Percentiles rank a stretch among this genome's conserved stretches.
Evolutionary conservation across 2,888 invertebrate species (phyloP).

Genomic region (Acanthosepion lycidas): DNA sequence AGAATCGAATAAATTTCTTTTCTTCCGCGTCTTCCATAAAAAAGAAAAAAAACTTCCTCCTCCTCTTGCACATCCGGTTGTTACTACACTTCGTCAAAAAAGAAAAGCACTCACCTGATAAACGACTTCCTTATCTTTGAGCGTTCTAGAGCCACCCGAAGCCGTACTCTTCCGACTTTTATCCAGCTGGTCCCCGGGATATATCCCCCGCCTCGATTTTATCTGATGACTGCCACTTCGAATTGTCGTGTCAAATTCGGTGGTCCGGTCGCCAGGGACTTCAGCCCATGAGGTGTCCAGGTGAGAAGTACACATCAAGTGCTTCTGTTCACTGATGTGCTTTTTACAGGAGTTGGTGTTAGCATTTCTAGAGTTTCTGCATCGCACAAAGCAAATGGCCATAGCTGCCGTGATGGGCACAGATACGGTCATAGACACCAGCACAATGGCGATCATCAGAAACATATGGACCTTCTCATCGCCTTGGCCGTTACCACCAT

Average conservation of each 20-base stretch:
- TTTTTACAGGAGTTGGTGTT: not conserved
- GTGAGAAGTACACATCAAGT: not conserved
- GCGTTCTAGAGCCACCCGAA: conserved; percentile 2
- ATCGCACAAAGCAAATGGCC: not conserved
- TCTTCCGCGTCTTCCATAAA: not conserved
- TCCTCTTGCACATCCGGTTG: not conserved
- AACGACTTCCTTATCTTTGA: not conserved
- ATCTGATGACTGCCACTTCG: conserved; percentile 14
- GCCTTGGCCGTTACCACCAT: not conserved
- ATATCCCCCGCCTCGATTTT: not conserved
- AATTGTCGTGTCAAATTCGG: not conserved
- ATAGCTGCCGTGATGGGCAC: conserved; percentile 20
- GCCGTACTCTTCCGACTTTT: conserved; percentile 33
- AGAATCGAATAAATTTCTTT: not conserved
- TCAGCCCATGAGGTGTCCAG: conserved; percentile 8
- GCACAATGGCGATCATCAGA: not conserved
- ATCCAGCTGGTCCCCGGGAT: conserved; percentile 20
- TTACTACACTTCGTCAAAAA: not conserved
- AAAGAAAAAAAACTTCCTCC: not conserved
- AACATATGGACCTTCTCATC: conserved; percentile 20
- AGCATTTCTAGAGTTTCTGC: not conserved
- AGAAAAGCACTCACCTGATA: not conserved
- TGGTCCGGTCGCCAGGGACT: not conserved
- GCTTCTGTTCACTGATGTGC: not conserved
- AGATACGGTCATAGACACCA: conserved; percentile 9